Evolutionary conservation across 1,140 invertebrate species (phyloP).

Genomic region (Chironomus striatipennis): DNA sequence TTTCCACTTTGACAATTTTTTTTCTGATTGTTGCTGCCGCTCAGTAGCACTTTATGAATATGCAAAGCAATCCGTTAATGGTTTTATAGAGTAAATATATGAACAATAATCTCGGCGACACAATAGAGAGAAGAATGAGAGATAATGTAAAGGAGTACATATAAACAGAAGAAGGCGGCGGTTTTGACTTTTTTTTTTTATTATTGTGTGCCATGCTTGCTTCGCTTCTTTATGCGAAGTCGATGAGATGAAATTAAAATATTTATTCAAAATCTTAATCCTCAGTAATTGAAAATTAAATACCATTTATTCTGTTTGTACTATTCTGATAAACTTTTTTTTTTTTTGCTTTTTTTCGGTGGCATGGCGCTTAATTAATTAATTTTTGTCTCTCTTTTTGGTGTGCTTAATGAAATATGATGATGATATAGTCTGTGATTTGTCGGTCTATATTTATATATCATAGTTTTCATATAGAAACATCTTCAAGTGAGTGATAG

Average conservation of each 20-base stretch:
- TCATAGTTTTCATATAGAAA: no score
- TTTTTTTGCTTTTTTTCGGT: no score
- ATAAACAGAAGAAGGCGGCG: neutral
- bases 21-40: neutral
- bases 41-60: neutral
- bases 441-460: neutral
- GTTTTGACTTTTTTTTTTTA: neutral
- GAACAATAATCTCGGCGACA: neutral
- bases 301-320: constrained; percentile 16
- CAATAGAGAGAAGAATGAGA: neutral
- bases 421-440: neutral
- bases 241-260: neutral
- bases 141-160: neutral
- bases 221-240: neutral
- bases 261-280: constrained; percentile 1
- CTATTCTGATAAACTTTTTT: neutral
- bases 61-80: neutral
- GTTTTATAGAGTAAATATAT: neutral
- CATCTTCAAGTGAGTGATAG: no score
- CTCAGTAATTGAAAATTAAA: constrained; percentile 15
- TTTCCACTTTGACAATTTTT: neutral
- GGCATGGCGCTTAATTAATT: neutral
- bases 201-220: neutral
- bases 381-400: no score
- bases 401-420: neutral